Percentiles rank a stretch among this genome's conserved stretches.
Evolutionary conservation across 1,140 invertebrate species (phyloP).

Genomic region (Hestina assimilis): DNA sequence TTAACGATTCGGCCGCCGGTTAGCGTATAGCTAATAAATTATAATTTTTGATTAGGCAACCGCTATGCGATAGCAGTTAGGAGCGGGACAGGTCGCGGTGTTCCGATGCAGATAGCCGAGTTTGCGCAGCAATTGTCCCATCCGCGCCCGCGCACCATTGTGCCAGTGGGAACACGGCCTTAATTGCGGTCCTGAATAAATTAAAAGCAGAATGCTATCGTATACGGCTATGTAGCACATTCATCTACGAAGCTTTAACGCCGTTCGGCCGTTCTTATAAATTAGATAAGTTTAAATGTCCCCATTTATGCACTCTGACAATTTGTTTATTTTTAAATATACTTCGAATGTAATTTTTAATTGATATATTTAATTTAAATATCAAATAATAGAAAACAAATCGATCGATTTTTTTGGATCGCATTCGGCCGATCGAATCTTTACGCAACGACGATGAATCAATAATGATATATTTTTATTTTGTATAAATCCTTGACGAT

Average conservation of each 20-base stretch:
- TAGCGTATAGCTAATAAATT: constrained; percentile 33
- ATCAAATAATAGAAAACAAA: too few relatives aligned
- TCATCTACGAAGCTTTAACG: constrained; percentile 35
- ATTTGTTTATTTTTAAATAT: too few relatives aligned
- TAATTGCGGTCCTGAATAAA: constrained; percentile 72
- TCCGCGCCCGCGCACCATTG: constrained; percentile 62
- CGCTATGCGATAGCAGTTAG: constrained; percentile 28
- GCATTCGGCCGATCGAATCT: too few relatives aligned
- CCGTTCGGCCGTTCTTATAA: too few relatives aligned
- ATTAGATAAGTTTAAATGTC: too few relatives aligned
- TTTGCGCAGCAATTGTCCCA: constrained; percentile 65
- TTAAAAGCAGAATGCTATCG: constrained; percentile 68
- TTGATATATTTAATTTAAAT: too few relatives aligned
- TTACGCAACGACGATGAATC: too few relatives aligned
- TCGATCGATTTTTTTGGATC: too few relatives aligned
- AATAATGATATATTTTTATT: too few relatives aligned
- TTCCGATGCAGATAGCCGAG: constrained; percentile 61
- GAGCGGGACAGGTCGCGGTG: constrained; percentile 39
- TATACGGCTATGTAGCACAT: constrained; percentile 33
- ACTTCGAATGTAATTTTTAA: too few relatives aligned
- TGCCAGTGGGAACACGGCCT: constrained; percentile 64
- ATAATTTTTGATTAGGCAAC: constrained; percentile 45
- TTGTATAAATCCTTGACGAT: too few relatives aligned
- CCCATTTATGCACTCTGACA: too few relatives aligned
- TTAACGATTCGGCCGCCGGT: constrained; percentile 10